phyloP scores from a whole-genome alignment of 1,140 invertebrate species.

The Wiebesia pumilae region DNA sequence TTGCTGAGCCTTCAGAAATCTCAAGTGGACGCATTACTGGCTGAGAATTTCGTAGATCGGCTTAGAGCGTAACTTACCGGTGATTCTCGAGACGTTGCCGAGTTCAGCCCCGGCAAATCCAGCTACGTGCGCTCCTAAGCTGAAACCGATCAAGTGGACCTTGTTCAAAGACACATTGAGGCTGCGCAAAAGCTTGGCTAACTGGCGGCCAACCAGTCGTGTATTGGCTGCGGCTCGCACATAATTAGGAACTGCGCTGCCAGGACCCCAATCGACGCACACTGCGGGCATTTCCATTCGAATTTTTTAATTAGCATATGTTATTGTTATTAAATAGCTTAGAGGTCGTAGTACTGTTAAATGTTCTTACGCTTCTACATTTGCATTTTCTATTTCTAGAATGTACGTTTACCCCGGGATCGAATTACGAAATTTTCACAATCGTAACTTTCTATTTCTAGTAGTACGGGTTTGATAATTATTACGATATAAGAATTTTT shows the following conservation, averaged over 20 bases:
- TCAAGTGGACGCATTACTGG: too few species aligned
- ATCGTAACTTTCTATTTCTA: neutral
- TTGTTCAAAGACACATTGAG: constrained; percentile 78
- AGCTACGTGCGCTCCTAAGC: constrained; percentile 92
- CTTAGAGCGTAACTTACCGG: constrained; percentile 76
- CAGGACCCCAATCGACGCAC: constrained; percentile 95
- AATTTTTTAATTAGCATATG: neutral
- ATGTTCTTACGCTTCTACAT: too few species aligned
- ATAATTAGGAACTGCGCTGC: constrained; percentile 93
- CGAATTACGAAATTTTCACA: neutral
- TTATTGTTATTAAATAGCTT: neutral
- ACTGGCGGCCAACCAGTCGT: constrained; percentile 91
- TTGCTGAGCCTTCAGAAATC: too few species aligned
- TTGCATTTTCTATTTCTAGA: too few species aligned
- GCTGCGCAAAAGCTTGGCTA: constrained; percentile 82
- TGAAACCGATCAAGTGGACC: constrained; percentile 94
- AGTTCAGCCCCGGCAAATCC: constrained; percentile 93
- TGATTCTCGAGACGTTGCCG: constrained; percentile 88
- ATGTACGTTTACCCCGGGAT: neutral
- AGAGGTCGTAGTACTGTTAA: neutral
- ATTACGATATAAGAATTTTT: neutral
- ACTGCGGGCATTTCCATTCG: constrained; percentile 75
- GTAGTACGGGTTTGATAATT: neutral
- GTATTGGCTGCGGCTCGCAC: constrained; percentile 95
- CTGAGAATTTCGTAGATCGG: too few species aligned